Conservation (phyloP, 30 jellyfish, hydroid and myxozoan species). For the Aurelia sp. region DNA sequence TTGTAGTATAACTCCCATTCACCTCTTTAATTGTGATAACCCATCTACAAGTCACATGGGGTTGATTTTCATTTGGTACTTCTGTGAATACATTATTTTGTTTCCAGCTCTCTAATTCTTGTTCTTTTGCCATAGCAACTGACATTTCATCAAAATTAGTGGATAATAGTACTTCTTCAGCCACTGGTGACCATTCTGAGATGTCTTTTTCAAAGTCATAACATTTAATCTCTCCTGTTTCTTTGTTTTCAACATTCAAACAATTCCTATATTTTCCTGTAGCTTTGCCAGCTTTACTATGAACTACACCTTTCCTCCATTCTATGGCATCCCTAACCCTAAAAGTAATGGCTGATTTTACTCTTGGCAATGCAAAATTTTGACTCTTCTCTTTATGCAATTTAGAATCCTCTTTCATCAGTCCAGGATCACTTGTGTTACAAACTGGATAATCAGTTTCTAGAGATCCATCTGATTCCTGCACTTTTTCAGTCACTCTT, state of each 20-base stretch:
- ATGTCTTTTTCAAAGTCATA: no score
- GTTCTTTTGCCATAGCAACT: constrained; percentile 22
- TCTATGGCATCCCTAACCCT: constrained; percentile 35
- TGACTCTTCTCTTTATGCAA: no score
- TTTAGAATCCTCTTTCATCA: no score
- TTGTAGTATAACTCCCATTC: background rate
- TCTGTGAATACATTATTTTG: constrained; percentile 23
- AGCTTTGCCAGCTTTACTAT: constrained; percentile 65
- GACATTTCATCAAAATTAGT: background rate
- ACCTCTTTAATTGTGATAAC: constrained; percentile 20
- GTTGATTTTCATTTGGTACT: constrained; percentile 39
- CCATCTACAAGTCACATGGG: constrained; percentile 22
- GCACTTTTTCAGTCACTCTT: no score
- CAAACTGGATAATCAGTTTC: no score
- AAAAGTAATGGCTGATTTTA: constrained; percentile 13
- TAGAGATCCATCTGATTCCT: no score
- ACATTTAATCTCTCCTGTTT: no score
- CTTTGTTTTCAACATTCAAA: no score
- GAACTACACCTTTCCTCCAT: constrained; percentile 45
- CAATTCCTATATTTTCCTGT: background rate
- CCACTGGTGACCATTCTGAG: no score
- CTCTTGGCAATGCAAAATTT: background rate
- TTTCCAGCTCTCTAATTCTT: constrained; percentile 39
- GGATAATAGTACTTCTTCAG: background rate
- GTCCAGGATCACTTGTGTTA: no score